phyloP scores from a whole-genome alignment of 2,113 vertebrate genomes.

The Serinus canaria region DNA sequence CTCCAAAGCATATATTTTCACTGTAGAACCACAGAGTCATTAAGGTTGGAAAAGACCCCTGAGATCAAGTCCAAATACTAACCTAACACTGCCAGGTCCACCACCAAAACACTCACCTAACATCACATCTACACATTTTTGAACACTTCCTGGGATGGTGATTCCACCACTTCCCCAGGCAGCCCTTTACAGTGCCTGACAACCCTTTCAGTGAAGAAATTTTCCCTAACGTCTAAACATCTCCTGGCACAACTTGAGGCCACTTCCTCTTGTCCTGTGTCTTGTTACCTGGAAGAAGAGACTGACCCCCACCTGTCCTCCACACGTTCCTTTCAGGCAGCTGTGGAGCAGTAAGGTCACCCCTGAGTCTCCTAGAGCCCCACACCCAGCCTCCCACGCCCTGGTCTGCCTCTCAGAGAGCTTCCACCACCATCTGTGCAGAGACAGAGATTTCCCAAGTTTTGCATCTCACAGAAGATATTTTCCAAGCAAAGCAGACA shows the following conservation, averaged over 20 bases:
- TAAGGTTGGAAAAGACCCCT: neutral
- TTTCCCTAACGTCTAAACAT: neutral
- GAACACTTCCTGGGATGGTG: neutral
- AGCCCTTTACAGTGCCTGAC: too few species aligned
- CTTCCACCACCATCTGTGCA: neutral
- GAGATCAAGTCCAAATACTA: neutral
- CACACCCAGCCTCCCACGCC: neutral
- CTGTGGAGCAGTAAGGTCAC: neutral
- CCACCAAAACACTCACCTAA: fast-evolving
- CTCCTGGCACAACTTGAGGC: neutral
- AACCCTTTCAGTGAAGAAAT: neutral
- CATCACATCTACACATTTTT: neutral
- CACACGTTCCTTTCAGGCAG: neutral
- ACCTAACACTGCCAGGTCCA: neutral
- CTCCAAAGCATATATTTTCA: neutral
- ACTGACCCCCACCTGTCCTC: neutral
- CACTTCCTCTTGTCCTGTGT: neutral
- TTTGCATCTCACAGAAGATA: neutral
- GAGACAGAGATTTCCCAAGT: neutral
- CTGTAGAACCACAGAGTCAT: neutral
- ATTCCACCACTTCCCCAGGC: neutral
- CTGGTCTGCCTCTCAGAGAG: neutral
- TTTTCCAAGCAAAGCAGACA: neutral
- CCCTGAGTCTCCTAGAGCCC: neutral
- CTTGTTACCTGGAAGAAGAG: neutral